phyloP scores from a whole-genome alignment of 1,140 invertebrate genomes.

The Drosophila sechellia region DNA sequence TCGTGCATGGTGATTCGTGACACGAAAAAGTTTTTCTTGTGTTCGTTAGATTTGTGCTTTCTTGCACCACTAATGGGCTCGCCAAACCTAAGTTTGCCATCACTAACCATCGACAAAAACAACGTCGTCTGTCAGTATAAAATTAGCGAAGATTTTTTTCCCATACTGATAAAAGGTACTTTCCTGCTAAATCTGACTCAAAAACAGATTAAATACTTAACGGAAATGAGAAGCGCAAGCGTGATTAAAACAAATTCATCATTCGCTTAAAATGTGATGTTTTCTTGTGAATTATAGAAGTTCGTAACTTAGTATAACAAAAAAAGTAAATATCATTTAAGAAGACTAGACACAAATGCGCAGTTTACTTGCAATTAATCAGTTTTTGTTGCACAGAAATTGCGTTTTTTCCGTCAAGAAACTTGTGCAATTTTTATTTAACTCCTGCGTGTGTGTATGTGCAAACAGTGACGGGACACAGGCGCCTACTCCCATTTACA shows the following conservation, averaged over 20 bases:
- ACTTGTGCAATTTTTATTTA: slow-evolving; percentile 9
- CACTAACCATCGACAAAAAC: slow-evolving; percentile 48
- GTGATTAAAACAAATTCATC: not conserved
- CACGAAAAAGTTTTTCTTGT: not conserved
- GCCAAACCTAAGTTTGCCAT: slow-evolving; percentile 3
- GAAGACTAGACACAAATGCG: slow-evolving; percentile 52
- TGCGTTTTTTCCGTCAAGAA: slow-evolving; percentile 10
- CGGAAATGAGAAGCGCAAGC: not conserved
- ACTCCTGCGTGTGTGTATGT: slow-evolving; percentile 33
- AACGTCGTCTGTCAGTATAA: slow-evolving; percentile 36
- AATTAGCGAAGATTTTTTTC: slow-evolving; percentile 48
- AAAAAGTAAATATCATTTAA: slow-evolving; percentile 71
- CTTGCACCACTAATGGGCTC: slow-evolving; percentile 15
- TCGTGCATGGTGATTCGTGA: not conserved
- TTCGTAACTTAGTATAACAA: slow-evolving; percentile 26
- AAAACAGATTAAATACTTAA: not conserved
- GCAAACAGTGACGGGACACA: slow-evolving; percentile 20
- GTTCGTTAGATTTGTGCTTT: not conserved
- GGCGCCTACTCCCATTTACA: slow-evolving; percentile 11
- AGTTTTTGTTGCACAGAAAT: slow-evolving; percentile 5
- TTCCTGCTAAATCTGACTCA: slow-evolving; percentile 5
- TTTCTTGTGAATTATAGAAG: slow-evolving; percentile 60
- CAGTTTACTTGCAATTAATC: slow-evolving; percentile 49
- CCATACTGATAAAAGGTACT: slow-evolving; percentile 23
- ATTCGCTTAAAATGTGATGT: not conserved